phyloP scores from a whole-genome alignment of 2,113 vertebrate genomes.

The Apodemus speciosus region DNA sequence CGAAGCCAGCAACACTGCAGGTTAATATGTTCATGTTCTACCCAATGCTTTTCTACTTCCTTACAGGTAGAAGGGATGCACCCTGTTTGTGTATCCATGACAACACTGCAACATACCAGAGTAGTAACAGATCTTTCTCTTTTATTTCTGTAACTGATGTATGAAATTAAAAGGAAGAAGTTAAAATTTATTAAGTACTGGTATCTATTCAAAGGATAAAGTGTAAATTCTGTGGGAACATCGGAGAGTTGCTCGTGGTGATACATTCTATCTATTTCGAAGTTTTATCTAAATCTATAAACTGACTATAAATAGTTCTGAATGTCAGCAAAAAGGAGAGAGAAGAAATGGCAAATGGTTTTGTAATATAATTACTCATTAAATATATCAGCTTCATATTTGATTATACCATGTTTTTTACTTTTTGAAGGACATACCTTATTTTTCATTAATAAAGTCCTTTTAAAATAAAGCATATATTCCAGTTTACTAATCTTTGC shows the following conservation, averaged over 20 bases:
- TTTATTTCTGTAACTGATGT: conserved; percentile 80
- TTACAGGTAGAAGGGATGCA: conserved; percentile 87
- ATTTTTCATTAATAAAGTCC: conserved; percentile 44
- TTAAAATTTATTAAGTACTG: conserved; percentile 78
- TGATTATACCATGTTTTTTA: conserved; percentile 45
- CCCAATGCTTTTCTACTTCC: conserved; percentile 81
- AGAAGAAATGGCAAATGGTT: conserved; percentile 63
- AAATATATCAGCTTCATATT: conserved; percentile 45
- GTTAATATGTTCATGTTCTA: conserved; percentile 84
- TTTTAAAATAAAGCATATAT: conserved; percentile 64
- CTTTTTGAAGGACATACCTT: conserved; percentile 42
- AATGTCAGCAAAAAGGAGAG: conserved; percentile 1
- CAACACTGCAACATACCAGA: conserved; percentile 85
- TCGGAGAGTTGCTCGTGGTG: conserved; percentile 29
- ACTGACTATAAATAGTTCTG: conserved; percentile 49
- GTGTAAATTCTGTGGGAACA: conserved; percentile 65
- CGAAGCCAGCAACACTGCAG: conserved; percentile 61
- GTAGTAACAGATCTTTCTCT: conserved; percentile 80
- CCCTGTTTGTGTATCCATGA: conserved; percentile 88
- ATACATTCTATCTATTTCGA: conserved; percentile 65
- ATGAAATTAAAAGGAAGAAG: conserved; percentile 79
- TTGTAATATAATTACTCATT: conserved; percentile 32
- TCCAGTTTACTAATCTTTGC: conserved; percentile 58
- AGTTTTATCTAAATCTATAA: neutral
- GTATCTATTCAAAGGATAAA: conserved; percentile 78